These are phyloP conservation scores for Pristionchus entomophagus DNA, from an alignment of 2,888 invertebrate species.

Conservation along the genomic window DNA sequence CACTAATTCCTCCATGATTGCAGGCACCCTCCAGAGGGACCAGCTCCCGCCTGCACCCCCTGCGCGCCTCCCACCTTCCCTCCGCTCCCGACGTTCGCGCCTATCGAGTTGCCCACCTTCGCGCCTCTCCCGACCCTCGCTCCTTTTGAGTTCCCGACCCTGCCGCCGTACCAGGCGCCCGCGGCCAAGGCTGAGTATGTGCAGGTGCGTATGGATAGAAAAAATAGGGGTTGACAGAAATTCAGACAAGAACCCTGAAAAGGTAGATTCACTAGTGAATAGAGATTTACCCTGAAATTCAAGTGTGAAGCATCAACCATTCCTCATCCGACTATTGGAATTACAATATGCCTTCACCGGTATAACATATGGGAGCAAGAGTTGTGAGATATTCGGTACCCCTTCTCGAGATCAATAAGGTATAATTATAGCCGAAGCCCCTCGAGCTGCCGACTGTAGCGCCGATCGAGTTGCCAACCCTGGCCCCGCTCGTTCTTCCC, in stretches of 20 bases:
- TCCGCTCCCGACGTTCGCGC: slow-evolving; percentile 38
- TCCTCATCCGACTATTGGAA: no score
- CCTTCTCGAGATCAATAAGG: no score
- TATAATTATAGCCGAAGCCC: no score
- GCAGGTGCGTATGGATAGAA: background rate
- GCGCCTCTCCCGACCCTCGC: slow-evolving; percentile 11
- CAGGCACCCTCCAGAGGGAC: background rate
- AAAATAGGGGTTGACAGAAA: no score
- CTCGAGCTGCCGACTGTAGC: slow-evolving; percentile 4
- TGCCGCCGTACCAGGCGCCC: slow-evolving; percentile 20
- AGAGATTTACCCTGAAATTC: no score
- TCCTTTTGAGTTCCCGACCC: slow-evolving; percentile 11
- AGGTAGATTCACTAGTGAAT: no score
- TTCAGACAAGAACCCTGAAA: no score
- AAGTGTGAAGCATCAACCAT: no score
- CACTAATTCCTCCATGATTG: background rate
- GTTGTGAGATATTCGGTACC: no score
- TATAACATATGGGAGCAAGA: no score
- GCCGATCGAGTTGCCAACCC: slow-evolving; percentile 16
- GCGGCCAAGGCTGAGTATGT: slow-evolving; percentile 25
- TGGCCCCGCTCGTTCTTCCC: slow-evolving; percentile 21
- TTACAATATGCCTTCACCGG: no score
- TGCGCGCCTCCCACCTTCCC: slow-evolving; percentile 40
- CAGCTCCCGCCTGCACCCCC: slow-evolving; percentile 30
- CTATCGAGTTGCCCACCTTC: slow-evolving; percentile 34